Conservation (phyloP, 2,113 vertebrate species). For the Furnarius figulus region DNA sequence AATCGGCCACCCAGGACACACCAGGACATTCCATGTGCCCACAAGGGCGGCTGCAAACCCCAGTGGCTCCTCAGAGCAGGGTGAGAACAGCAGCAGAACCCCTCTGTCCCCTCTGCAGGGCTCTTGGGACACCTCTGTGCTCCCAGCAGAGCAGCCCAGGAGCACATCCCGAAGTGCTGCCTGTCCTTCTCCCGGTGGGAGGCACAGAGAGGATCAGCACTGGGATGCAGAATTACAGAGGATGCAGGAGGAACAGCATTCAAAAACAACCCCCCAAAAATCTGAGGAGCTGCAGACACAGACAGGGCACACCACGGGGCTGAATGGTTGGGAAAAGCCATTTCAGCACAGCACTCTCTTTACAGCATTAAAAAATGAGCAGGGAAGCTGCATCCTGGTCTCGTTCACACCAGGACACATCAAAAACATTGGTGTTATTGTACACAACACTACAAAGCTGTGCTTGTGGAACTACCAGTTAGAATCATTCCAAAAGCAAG, state of each 20-base stretch:
- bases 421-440: neutral
- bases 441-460: accelerated
- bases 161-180: neutral
- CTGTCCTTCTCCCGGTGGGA: neutral
- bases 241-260: neutral
- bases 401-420: accelerated
- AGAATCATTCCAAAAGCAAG: neutral
- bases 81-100: neutral
- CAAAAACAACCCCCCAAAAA: neutral
- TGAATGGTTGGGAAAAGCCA: neutral
- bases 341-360: neutral
- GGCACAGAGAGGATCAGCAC: neutral
- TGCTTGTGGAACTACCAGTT: neutral
- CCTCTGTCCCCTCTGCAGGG: neutral
- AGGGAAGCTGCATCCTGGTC: neutral
- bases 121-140: neutral
- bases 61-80: neutral
- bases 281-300: neutral
- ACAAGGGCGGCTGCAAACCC: accelerated
- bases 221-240: neutral
- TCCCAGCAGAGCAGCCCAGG: neutral
- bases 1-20: neutral
- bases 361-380: neutral
- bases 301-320: neutral
- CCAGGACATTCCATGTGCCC: neutral